Base-by-base conservation (phyloP, 2,888 invertebrate genomes). In the Alloplasta piceator region DNA sequence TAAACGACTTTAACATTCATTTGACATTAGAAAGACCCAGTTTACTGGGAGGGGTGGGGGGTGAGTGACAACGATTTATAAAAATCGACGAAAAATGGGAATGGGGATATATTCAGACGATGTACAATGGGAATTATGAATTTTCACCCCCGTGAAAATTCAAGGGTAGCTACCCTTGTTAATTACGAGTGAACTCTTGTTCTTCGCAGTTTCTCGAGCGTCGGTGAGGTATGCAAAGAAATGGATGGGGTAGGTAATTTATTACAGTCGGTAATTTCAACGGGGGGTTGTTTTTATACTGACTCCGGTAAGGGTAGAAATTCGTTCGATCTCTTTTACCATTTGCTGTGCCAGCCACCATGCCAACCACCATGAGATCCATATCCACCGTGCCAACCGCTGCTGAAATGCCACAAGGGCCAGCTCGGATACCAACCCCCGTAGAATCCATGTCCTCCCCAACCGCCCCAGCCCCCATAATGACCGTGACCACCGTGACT, bases 371-470 rank as follows among this genome's bases (percentile, higher is more conserved):
- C 73, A 70, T 83, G 83, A 63, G 70, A 63, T 6, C 78, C 77
- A 16, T 68, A 52, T 3, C 79, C 64, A 14, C 82, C 75, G 39
- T 81, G 76, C 82, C 82, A 80, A 7, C 82, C 82, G 48, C 77
- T 60, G 48, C 76, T 55, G 14, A 78, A 56, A 58, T 82, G 75
- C 73, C 80, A 86, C 82, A 72, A 85, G 9, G 86, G 84, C 86
- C 84, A 85, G 39, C 84, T 56, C 14, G 86, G 83, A 48, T 85
- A 83, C 80, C 81, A 85, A 61, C 87, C 87, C 56, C 85, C 83
- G 48, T 88, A 84, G 80, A 84, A 81, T 58, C 84, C 83, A 55
- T 83, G 83, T 0, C 83, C 84, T 50, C 81, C 79, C 80, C 80
- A 82, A 66, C 81, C 81, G 12, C 83, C 78, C 83, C 82, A 83